Evolutionary conservation across 2,113 vertebrate species (phyloP), one percentile per base, ranked within the genome.

Genomic region (Balaeniceps rex): DNA sequence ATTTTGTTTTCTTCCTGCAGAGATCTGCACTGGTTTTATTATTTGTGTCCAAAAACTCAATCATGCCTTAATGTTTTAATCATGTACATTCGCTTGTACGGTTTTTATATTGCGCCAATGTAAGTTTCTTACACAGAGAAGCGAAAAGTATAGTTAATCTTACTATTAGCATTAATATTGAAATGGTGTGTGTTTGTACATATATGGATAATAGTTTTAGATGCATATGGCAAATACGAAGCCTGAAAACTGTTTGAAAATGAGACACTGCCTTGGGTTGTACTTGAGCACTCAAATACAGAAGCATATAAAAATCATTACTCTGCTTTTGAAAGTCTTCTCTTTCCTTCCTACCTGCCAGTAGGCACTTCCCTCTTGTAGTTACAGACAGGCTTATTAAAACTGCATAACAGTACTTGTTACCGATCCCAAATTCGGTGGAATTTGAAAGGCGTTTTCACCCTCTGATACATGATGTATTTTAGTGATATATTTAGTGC

Each of bases 331-430:
- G 47, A 65, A 26, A 65, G 42, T 63, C 38, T 40, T 70, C 21
- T 25, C 38, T 80, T 69, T 72, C 10, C 42, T 83, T 69, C n/a
- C 31, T n/a, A 21, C 31, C 24, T 84, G 22, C 44, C 9, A 6
- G 16, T 19, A 40, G 26, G 17, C n/a, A 17, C 38, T 66, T 9
- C 2, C 26, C 12, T 55, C 47, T 40, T 13, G 6, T 72, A 60
- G n/a, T 44, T 77, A 33, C 11, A 10, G 55, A 11, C 31, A n/a
- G 29, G 22, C 29, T 69, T 46, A 7, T 26, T 79, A 17, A 40
- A 61, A 18, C 55, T 28, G 11, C 8, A 0, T 49, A 21, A n/a
- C 12, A 7, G 1, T 47, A 11, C 33, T 60, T 47, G 34, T 42
- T 40, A 23, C 22, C 0, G 2, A 68, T 69, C 24, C 22, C 40